These are phyloP conservation scores for Bubo bubo DNA, from an alignment of 2,113 vertebrate species.

Conservation along the genomic window DNA sequence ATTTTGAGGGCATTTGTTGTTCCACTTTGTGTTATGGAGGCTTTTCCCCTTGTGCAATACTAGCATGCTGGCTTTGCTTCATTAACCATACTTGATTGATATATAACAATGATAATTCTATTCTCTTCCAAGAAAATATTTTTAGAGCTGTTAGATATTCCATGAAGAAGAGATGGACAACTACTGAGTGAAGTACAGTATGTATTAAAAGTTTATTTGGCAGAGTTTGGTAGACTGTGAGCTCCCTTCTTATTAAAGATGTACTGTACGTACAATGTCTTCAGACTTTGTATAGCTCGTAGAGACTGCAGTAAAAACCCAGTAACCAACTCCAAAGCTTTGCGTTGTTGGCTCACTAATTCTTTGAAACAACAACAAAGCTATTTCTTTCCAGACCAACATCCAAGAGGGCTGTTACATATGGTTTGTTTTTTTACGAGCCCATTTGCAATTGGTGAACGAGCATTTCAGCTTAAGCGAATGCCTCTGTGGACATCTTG, in stretches of 20 bases:
- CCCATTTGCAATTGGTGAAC: background rate
- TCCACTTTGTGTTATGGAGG: constrained; percentile 73
- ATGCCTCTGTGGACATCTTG: background rate
- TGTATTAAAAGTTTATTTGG: constrained; percentile 68
- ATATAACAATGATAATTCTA: constrained; percentile 70
- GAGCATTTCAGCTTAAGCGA: background rate
- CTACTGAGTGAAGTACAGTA: constrained; percentile 63
- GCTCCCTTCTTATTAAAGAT: constrained; percentile 72
- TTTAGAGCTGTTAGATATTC: constrained; percentile 75
- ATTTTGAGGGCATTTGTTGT: constrained; percentile 64
- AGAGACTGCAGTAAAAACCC: constrained; percentile 73
- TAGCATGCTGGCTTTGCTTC: constrained; percentile 85
- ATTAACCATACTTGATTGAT: constrained; percentile 78
- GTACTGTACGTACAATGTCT: constrained; percentile 76
- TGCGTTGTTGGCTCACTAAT: constrained; percentile 64
- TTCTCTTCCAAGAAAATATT: constrained; percentile 78
- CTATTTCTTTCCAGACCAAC: constrained; percentile 3
- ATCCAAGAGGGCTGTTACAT: background rate
- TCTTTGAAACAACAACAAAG: constrained; percentile 50
- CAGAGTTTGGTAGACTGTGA: constrained; percentile 69
- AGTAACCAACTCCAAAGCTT: constrained; percentile 71
- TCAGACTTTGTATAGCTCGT: constrained; percentile 77
- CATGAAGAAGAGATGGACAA: constrained; percentile 61
- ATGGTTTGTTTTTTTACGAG: background rate
- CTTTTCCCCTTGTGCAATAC: constrained; percentile 77